phyloP scores from a whole-genome alignment of 1,140 invertebrate genomes.

The Drosophila tani region DNA sequence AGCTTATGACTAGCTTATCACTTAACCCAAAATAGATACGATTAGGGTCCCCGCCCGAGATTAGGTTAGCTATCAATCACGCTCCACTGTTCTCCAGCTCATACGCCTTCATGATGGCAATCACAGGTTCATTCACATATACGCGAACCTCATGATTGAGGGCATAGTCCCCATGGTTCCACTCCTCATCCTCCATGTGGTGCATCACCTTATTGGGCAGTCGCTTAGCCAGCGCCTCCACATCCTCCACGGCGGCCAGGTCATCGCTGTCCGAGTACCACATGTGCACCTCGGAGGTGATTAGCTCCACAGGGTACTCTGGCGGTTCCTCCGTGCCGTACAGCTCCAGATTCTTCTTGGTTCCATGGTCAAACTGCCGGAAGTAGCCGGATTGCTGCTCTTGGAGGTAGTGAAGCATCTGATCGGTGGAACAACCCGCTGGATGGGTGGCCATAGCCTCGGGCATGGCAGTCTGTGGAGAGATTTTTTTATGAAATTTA shows the following conservation, averaged over 20 bases:
- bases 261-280: slow-evolving; percentile 88
- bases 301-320: slow-evolving; percentile 86
- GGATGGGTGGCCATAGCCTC: slow-evolving; percentile 85
- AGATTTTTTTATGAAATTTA: background rate
- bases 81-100: slow-evolving; percentile 20
- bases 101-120: slow-evolving; percentile 61
- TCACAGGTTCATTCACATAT: slow-evolving; percentile 67
- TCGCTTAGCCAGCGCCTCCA: slow-evolving; percentile 85
- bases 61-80: slow-evolving; percentile 19
- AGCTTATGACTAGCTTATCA: slow-evolving; percentile 17
- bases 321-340: slow-evolving; percentile 86
- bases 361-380: slow-evolving; percentile 85
- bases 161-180: slow-evolving; percentile 88
- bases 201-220: slow-evolving; percentile 84
- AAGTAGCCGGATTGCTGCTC: slow-evolving; percentile 79
- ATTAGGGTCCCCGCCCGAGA: slow-evolving; percentile 11
- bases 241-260: slow-evolving; percentile 87
- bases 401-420: slow-evolving; percentile 86
- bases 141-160: slow-evolving; percentile 44
- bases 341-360: slow-evolving; percentile 84
- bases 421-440: slow-evolving; percentile 85
- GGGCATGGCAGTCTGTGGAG: slow-evolving; percentile 82
- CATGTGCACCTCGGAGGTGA: slow-evolving; percentile 87
- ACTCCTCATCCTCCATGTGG: slow-evolving; percentile 86
- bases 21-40: slow-evolving; percentile 23